These are phyloP conservation scores for Cyrtonyx montezumae DNA, from an alignment of 2,113 vertebrate species.

Conservation along the genomic window DNA sequence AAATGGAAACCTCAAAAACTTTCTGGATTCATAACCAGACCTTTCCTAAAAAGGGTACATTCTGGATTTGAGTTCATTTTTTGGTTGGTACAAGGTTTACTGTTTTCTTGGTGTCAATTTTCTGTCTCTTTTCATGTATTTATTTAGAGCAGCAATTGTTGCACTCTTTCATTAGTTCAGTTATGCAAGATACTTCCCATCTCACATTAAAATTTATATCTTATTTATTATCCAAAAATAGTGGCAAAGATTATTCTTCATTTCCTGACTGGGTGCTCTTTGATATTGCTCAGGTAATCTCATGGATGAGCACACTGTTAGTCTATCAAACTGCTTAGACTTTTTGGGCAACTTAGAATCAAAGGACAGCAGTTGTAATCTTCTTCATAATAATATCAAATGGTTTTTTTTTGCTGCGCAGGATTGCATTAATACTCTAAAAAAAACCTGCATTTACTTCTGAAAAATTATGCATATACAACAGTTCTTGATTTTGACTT, in stretches of 20 bases:
- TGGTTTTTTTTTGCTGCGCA: neutral
- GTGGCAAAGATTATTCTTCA: slow-evolving; percentile 66
- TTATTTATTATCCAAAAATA: slow-evolving; percentile 66
- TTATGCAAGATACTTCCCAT: slow-evolving; percentile 60
- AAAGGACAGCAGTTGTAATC: neutral
- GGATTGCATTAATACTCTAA: neutral
- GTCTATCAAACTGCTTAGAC: slow-evolving; percentile 2
- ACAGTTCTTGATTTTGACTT: slow-evolving; percentile 4
- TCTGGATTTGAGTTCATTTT: slow-evolving; percentile 14
- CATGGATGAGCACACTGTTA: slow-evolving; percentile 41
- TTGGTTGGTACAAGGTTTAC: neutral
- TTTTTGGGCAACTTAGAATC: slow-evolving; percentile 29
- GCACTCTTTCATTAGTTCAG: slow-evolving; percentile 27
- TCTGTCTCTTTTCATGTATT: neutral
- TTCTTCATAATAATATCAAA: slow-evolving; percentile 12
- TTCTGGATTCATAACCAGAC: slow-evolving; percentile 7
- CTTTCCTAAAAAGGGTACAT: slow-evolving; percentile 18
- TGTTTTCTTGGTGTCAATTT: slow-evolving; percentile 23
- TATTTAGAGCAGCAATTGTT: slow-evolving; percentile 45
- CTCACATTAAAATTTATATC: slow-evolving; percentile 66
- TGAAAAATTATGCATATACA: neutral
- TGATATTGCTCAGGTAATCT: slow-evolving; percentile 48
- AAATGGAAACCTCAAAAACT: slow-evolving; percentile 49
- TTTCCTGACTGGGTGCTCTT: slow-evolving; percentile 60
- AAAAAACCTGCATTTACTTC: neutral